phyloP scores from a whole-genome alignment of 37 sponge, comb jelly and placozoan genomes.

The Tethya wilhelma region DNA sequence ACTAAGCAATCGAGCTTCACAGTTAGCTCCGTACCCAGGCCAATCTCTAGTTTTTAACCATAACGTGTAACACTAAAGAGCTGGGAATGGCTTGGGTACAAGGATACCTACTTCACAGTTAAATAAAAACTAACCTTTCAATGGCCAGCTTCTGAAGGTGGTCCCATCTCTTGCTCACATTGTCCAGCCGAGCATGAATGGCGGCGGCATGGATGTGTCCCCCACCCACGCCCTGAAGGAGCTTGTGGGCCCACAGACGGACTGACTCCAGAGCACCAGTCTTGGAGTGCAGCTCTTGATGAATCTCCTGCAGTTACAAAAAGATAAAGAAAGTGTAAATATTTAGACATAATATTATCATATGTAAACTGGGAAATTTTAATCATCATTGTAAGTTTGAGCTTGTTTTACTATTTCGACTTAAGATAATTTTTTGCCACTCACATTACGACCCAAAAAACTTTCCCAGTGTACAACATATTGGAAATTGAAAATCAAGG shows the following conservation, averaged over 20 bases:
- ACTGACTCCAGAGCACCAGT: slow-evolving; percentile 24
- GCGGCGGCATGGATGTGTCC: slow-evolving; percentile 30
- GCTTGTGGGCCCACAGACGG: background rate
- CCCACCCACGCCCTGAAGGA: slow-evolving; percentile 39
- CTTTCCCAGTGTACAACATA: too few relatives aligned
- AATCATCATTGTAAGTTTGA: background rate
- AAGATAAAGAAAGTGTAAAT: background rate
- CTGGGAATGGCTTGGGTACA: too few relatives aligned
- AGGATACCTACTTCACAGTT: background rate
- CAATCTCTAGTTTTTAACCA: too few relatives aligned
- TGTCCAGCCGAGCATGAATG: slow-evolving; percentile 18
- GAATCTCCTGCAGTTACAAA: slow-evolving; percentile 24
- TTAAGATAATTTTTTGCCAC: too few relatives aligned
- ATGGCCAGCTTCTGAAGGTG: slow-evolving; percentile 25
- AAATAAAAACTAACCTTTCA: slow-evolving; percentile 21
- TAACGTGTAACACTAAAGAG: too few relatives aligned
- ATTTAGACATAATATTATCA: background rate
- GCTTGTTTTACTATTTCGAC: background rate
- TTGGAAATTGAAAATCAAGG: background rate
- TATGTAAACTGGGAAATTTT: background rate
- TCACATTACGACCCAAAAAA: too few relatives aligned
- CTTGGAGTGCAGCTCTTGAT: slow-evolving; percentile 28
- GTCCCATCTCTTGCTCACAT: slow-evolving; percentile 23
- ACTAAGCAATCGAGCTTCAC: too few relatives aligned
- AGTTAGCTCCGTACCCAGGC: too few relatives aligned